Evolutionary conservation across 2,797 vertebrate genomes (phyloP).

Genomic region (Cynopterus sphinx): DNA sequence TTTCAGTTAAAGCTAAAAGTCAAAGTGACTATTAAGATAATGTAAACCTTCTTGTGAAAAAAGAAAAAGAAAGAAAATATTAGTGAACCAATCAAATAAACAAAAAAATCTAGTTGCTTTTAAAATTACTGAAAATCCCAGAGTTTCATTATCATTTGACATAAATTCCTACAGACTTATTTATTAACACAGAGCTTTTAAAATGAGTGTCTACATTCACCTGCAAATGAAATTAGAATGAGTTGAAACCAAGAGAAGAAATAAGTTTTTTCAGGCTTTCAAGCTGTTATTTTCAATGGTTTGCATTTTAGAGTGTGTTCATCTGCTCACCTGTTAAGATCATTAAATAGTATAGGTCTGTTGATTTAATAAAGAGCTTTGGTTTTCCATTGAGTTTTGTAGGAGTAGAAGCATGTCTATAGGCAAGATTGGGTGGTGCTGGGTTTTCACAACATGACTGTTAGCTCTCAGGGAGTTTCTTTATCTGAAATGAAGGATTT

Average conservation of each 20-base stretch:
- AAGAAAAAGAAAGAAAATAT: slow-evolving; percentile 33
- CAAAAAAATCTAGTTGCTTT: neutral
- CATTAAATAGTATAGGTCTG: neutral
- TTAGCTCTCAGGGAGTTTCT: neutral
- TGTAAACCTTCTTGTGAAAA: neutral
- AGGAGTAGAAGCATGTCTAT: neutral
- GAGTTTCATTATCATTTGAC: neutral
- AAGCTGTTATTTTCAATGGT: neutral
- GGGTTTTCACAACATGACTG: neutral
- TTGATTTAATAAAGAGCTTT: neutral
- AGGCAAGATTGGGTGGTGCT: neutral
- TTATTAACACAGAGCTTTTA: neutral
- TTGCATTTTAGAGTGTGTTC: neutral
- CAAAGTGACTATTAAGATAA: neutral
- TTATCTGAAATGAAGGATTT: neutral
- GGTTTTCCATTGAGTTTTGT: neutral
- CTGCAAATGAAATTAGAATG: slow-evolving; percentile 50
- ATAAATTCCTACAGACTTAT: neutral
- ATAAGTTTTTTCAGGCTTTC: neutral
- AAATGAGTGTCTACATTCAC: neutral
- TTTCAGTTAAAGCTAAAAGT: slow-evolving; percentile 36
- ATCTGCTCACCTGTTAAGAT: neutral
- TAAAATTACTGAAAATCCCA: slow-evolving; percentile 25
- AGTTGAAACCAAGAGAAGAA: neutral
- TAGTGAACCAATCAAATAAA: slow-evolving; percentile 5